Base-by-base conservation (phyloP, 1,140 invertebrate species). In the Pseudomyrmex cubaensis region DNA sequence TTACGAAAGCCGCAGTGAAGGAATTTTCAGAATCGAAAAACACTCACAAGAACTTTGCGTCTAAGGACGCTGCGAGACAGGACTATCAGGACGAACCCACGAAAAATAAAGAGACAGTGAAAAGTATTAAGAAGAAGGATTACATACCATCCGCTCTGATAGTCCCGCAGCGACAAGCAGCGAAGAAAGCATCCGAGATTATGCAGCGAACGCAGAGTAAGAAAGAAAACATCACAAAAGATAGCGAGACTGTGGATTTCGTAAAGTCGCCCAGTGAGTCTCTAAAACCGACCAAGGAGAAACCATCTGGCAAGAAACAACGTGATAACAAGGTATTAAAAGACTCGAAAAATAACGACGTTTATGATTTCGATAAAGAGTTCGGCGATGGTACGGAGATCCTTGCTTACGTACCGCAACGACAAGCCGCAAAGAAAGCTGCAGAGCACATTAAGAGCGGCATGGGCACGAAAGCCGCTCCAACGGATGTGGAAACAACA, bases 371-470 rank as follows among this genome's bases (percentile, higher is more conserved):
- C 84, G 96, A 96, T 85, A 95, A 96, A 84, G 95, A 96, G 46
- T 94, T 93, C 78, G 96, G 96, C 57, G 94, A 95, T 84, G 95
- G 95, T 59, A 95, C 95, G 78, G 97, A 97, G 90, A 96, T 97
- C 84, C 94, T 98, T 17, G 96, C 97, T 1, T 98, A 98, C 93
- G 98, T 98, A 54, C 98, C 98, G 0, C 98, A 98, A 92, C 94
- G 98, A 56, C 97, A 98, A 94, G 98, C 98, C 4, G 98, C 98
- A 52, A 98, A 98, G 91, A 98, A 98, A 93, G 98, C 98, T 2
- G 97, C 97, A 12, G 97, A 97, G 87, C 97, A 98, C 90, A 97
- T 98, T 57, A 98, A 98, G 90, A 97, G 97, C 93, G 97, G 97
- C 59, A 94, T 97, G 73, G 95, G 95, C 25, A 97, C 97, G 86